Base-by-base conservation (phyloP, 2,888 invertebrate species). In the Drosophila neotestacea region DNA sequence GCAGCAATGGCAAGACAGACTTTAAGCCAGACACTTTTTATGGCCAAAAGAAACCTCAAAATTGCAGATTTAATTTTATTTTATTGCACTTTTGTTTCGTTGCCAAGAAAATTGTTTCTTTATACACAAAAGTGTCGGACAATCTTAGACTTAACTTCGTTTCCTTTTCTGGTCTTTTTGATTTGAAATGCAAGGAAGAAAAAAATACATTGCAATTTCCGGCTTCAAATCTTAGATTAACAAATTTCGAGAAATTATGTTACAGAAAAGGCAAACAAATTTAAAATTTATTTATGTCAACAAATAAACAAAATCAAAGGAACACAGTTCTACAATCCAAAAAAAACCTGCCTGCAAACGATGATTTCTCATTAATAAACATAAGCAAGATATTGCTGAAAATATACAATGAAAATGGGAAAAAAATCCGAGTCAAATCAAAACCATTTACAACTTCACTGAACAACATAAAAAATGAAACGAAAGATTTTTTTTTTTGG, bases 11-110 rank as follows among this genome's bases (percentile, higher is more conserved):
- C 71, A 66, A 22, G 22, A 60, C 47, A 61, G 72, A 63, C 73
- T 65, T 77, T 70, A 56, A 85, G 85, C 90, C 92, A 92, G 92
- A 92, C 92, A 88, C 90, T 90, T 92, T 91, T 92, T 92, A 92
- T 91, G 91, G 82, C 88, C 67, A 48, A 63, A 7, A 27, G 83
- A 81, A 89, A 88, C 90, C 90, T 83, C 81, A 85, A 91, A 90
- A 88, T 89, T 81, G 90, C 90, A 91, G 90, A 91, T 92, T 91
- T 87, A 89, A 91, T 92, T 91, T 91, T 85, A 91, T 91, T 91
- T 91, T 85, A 87, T 90, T 84, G 84, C 86, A 80, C 72, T 71
- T 72, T 58, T 67, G 70, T 68, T 69, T 44, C 56, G 61, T 27
- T 73, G 80, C 55, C 73, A 72, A 58, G 82, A 66, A 89, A 89